Conservation (phyloP, 2,113 vertebrate genomes). For the Apus apus region DNA sequence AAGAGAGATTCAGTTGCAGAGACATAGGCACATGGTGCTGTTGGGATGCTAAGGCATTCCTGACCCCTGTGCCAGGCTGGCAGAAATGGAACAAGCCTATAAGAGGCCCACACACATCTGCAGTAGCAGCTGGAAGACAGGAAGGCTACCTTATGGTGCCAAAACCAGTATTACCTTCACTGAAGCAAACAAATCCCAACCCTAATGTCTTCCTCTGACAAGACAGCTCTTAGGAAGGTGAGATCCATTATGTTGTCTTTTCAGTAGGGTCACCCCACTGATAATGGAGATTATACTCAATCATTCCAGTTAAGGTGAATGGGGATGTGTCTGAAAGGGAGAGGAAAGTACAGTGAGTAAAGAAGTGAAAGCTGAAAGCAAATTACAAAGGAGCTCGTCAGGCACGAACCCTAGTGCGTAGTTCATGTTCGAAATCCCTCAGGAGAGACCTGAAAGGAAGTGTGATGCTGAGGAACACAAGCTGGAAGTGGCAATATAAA, state of each 20-base stretch:
- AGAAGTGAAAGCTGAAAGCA: neutral
- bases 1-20: neutral
- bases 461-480: neutral
- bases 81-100: neutral
- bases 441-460: neutral
- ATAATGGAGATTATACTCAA: neutral
- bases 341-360: neutral
- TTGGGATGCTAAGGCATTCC: neutral
- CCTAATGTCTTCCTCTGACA: neutral
- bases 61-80: neutral
- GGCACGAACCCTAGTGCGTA: neutral
- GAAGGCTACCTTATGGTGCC: neutral
- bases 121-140: neutral
- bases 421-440: neutral
- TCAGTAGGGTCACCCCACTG: neutral
- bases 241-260: neutral
- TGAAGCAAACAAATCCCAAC: neutral
- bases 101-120: neutral
- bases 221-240: neutral
- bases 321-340: neutral
- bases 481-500: neutral
- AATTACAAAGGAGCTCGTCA: neutral
- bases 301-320: neutral
- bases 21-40: fast-evolving
- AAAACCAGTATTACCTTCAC: neutral